Evolutionary conservation across 2,113 vertebrate species (phyloP), one percentile per base, ranked within the genome.

Genomic region (Oxygymnocypris stewartii): DNA sequence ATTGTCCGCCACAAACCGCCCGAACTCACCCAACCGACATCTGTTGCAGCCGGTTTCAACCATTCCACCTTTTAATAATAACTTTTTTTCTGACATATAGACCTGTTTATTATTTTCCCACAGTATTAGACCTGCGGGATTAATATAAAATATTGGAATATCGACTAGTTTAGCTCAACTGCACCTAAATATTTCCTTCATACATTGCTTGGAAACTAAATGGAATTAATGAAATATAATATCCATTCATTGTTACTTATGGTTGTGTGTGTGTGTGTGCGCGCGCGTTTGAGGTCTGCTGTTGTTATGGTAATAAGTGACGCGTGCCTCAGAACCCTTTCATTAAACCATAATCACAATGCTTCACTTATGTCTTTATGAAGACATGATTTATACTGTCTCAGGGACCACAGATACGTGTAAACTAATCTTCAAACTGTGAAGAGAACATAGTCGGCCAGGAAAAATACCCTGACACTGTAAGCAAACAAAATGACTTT

Each of bases 1-100:
- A 87, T 88, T 90, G 86, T 90, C 49, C 73, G 4, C 42, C 88
- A 31, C 82, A 82, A 85, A 82, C 91, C 76, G 93, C 92, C 85
- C 89, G n/a, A 69, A 28, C 69, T 18, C 74, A 88, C 89, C 90
- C 87, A 42, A 25, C 31, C 42, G 76, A 49, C 88, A 89, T 85
- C 88, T 89, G 88, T 82, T 82, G 86, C 73, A 57, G 23, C n/a
- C 54, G 23, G 54, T 67, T 79, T 1, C 44, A 84, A 69, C 47
- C 4, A 42, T 59, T 74, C 20, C 20, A 59, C 12, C 37, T 76
- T 84, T n/a, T 20, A 4, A 16, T 16, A 5, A 16, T 5, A 49
- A 16, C 49, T 47, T 7, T 31, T 31, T 31, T 44, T 47, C 23
- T 49, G 23, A n/a, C 44, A 25, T 35, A 35, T 31, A 37, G 1